Conservation (phyloP, 1,140 invertebrate genomes). For the Penaeus indicus region DNA sequence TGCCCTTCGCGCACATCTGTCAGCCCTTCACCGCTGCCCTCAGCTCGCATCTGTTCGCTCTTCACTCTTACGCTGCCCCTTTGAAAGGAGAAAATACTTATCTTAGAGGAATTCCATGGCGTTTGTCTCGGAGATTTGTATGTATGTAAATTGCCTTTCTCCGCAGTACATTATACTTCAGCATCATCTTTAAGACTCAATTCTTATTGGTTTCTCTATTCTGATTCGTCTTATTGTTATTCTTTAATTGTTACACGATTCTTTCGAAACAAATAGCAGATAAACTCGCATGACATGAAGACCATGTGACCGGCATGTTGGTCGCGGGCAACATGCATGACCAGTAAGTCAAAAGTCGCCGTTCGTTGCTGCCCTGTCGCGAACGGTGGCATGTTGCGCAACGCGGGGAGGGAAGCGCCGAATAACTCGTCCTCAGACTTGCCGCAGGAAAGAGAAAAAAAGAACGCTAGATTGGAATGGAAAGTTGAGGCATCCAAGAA, state of each 20-base stretch:
- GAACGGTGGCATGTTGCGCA: no score
- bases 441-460: slow-evolving; percentile 28
- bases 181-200: no score
- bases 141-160: neutral
- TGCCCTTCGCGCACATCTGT: slow-evolving; percentile 8
- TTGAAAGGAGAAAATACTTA: neutral
- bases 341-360: no score
- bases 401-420: neutral
- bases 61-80: no score
- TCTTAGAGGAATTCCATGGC: neutral
- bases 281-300: no score
- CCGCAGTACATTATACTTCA: neutral
- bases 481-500: slow-evolving; percentile 46
- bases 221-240: slow-evolving; percentile 10
- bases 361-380: no score
- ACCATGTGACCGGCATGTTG: no score
- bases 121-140: neutral
- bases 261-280: no score
- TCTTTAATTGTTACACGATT: no score
- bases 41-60: slow-evolving; percentile 3
- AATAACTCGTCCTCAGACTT: neutral
- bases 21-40: neutral
- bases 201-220: neutral
- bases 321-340: no score
- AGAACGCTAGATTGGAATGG: slow-evolving; percentile 12